phyloP scores from a whole-genome alignment of 1,140 invertebrate species.

The Dolichoris vasculosae region DNA sequence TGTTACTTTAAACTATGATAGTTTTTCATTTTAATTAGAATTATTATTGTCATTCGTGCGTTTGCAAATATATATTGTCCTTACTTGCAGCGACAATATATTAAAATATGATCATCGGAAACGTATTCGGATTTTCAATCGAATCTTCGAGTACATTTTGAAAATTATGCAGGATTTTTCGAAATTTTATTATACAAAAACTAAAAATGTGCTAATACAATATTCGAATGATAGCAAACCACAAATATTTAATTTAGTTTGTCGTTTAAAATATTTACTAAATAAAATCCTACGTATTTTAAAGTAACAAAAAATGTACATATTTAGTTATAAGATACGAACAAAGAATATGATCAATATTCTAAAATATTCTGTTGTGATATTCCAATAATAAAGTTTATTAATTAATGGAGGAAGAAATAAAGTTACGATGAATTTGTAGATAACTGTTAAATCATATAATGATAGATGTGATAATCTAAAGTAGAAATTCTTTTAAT shows the following conservation, averaged over 20 bases:
- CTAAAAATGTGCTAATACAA: no score
- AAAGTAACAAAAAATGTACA: conserved; percentile 29
- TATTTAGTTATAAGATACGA: conserved; percentile 1
- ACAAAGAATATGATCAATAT: conserved; percentile 37
- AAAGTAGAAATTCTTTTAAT: conserved; percentile 26
- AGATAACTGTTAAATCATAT: conserved; percentile 15
- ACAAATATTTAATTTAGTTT: background rate
- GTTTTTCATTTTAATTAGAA: background rate
- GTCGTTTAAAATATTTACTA: background rate
- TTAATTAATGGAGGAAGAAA: background rate
- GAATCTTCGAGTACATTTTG: no score
- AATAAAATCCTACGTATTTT: background rate
- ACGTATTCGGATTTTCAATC: no score
- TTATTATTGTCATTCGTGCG: background rate
- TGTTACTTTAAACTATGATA: conserved; percentile 12
- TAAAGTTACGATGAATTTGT: conserved; percentile 8
- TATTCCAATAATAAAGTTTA: conserved; percentile 49
- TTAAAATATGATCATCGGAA: no score
- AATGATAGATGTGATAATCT: conserved; percentile 25
- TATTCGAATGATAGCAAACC: background rate
- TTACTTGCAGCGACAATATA: no score
- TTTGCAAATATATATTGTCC: no score
- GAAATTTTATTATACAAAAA: no score
- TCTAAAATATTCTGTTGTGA: conserved; percentile 38
- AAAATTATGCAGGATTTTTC: no score